phyloP scores from a whole-genome alignment of 2,797 vertebrate genomes.

The Malurus splendens region DNA sequence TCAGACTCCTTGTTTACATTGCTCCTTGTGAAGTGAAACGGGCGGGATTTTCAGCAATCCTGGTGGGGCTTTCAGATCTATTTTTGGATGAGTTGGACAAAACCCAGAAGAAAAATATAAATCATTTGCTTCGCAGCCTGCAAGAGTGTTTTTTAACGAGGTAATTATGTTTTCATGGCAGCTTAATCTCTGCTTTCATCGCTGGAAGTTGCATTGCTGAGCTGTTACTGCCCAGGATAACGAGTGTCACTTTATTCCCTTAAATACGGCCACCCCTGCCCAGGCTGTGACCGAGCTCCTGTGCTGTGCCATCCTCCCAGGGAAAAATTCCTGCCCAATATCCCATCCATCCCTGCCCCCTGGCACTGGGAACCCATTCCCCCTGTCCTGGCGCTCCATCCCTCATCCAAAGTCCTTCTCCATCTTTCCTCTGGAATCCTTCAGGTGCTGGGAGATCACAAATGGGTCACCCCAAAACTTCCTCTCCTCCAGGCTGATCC shows the following conservation, averaged over 20 bases:
- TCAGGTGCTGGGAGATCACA: background rate
- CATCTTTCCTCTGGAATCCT: background rate
- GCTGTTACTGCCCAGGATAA: background rate
- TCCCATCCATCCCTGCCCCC: background rate
- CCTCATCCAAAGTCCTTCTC: background rate
- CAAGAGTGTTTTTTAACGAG: background rate
- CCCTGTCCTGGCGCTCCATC: background rate
- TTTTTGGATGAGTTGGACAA: slow-evolving; percentile 22
- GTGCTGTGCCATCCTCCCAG: background rate
- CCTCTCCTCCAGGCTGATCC: background rate
- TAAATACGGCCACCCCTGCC: background rate
- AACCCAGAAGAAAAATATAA: slow-evolving; percentile 19
- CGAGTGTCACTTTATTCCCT: background rate
- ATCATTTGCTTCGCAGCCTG: background rate
- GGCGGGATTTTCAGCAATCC: background rate
- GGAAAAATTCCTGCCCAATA: background rate
- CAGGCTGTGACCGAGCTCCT: background rate
- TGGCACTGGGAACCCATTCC: background rate
- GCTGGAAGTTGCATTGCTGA: background rate
- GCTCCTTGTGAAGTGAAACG: background rate
- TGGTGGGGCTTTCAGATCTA: background rate
- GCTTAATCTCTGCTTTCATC: slow-evolving; percentile 22
- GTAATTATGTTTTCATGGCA: slow-evolving; percentile 40
- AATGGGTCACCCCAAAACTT: background rate
- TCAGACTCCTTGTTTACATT: background rate